Conservation (phyloP, 2,797 vertebrate genomes). For the Geotrypetes seraphini region DNA sequence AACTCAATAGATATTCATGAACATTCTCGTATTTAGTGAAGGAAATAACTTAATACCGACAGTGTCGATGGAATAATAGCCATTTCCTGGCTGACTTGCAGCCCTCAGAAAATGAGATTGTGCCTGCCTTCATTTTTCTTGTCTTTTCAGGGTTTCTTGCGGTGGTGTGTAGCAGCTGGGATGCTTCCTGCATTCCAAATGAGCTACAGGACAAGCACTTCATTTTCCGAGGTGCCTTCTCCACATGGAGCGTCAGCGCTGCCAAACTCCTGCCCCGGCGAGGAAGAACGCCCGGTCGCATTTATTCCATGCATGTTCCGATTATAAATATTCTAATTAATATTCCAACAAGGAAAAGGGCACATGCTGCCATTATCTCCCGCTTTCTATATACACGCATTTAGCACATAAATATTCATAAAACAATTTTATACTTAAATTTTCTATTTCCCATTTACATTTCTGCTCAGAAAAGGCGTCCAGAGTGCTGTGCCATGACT, state of each 20-base stretch:
- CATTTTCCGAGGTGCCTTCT: constrained; percentile 3
- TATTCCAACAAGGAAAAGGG: constrained; percentile 15
- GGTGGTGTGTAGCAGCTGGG: constrained; percentile 50
- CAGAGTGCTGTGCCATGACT: background rate
- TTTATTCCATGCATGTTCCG: constrained; percentile 1
- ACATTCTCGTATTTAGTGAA: constrained; percentile 97
- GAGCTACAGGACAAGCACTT: constrained; percentile 44
- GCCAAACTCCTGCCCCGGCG: background rate
- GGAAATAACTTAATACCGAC: constrained; percentile 99
- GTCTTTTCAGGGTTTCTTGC: constrained; percentile 78
- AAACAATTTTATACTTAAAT: constrained; percentile 8
- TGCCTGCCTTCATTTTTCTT: constrained; percentile 93
- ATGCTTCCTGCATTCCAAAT: constrained; percentile 80
- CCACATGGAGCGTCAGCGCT: constrained; percentile 10
- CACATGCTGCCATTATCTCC: constrained; percentile 1
- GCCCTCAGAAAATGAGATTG: constrained; percentile 98
- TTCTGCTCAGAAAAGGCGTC: constrained; percentile 12
- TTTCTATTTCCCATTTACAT: constrained; percentile 5
- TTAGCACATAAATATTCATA: constrained; percentile 16
- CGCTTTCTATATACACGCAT: no score
- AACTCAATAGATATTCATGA: constrained; percentile 99
- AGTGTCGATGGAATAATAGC: constrained; percentile 97
- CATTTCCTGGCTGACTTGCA: constrained; percentile 97
- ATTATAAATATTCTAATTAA: constrained; percentile 23
- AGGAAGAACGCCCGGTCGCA: constrained; percentile 4